Evolutionary conservation across 35 echinoderm and acorn worm genomes (phyloP), one percentile per base, ranked within the genome.

Genomic region (Diadema setosum): DNA sequence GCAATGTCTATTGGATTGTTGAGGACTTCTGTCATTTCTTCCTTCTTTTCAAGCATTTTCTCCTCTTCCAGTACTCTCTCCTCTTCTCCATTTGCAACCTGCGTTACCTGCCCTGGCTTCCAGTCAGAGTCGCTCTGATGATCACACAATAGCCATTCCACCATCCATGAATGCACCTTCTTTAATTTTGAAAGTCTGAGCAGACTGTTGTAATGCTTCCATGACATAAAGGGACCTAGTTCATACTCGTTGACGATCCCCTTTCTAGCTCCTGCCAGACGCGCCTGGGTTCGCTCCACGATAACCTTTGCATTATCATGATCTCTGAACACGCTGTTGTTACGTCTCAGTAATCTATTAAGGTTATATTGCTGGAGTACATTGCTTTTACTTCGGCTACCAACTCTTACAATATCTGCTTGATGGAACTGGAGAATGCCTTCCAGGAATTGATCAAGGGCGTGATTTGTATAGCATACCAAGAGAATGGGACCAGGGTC

Each of bases 391-490:
- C 91, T 94, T 16, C 91, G 42, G 14, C 91, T 80, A 9, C 95
- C 91, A 43, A 94, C 80, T 55, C 91, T 52, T 5, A 97, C 91
- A 12, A 97, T 34, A 12, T 63, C 76, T 4, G 81, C 29, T 20
- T 39, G 4, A 21, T 57, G 26, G 42, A 91, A 94, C 15, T 46
- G 20, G 3, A 91, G 39, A 16, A 97, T 91, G 25, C 95, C 95
- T 42, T 97, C 88, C 24, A 97, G 80, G 85, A 97, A 97, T 61
- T 97, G 95, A 85, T 97, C 95, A 0, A 97, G 84, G 30, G 95
- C 95, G 82, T 97, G 91, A 56, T 97, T 97, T n/a, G 95, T 97
- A 70, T 97, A 97, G 27, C 95, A 97, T 4, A 97, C 80, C 2
- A 97, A 75, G 30, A 97, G 52, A 31, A 97, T 87, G 1, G 87